Evolutionary conservation across 2,797 vertebrate genomes (phyloP), one percentile per base, ranked within the genome.

Genomic region (Cyclopterus lumpus): DNA sequence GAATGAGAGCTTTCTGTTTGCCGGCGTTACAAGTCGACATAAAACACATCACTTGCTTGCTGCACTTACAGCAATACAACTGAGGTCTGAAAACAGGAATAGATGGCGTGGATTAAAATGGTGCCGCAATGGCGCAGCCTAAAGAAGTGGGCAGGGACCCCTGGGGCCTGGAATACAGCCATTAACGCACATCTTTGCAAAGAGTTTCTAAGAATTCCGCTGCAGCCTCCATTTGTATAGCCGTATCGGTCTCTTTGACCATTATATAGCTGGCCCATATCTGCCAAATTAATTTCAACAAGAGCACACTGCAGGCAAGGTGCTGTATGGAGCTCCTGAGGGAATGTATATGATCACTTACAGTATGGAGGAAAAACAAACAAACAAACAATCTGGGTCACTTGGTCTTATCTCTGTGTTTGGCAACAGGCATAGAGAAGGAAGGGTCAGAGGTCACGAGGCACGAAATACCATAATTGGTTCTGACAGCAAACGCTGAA

Each of bases 401-500:
- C 83, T 85, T 61, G 82, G 74, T 75, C 59, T 80, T 79, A 80
- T 55, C 82, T 80, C 62, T 30, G 64, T 71, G 76, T 80, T 82
- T 77, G 83, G 76, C 69, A 86, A 70, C 76, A 72, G 79, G 68
- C 79, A 74, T 74, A 62, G 67, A 73, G 68, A 66, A 53, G 22
- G 77, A 74, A 59, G n/a, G 86, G 82, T 92, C 71, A 84, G 81
- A 86, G 83, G 87, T 88, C 82, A 62, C 2, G 40, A 32, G 75
- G 70, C 71, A 82, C 32, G 22, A 78, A 81, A 80, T 87, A 87
- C 40, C 42, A 58, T 80, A 86, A 92, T 91, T 26, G 82, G 69
- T 75, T 81, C 74, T 88, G 92, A 92, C 91, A 91, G 90, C 77
- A 63, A 83, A 89, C 64, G 74, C 72, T 91, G 90, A 93, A 95